Conservation (phyloP, 2,113 vertebrate genomes). For the Hucho hucho region DNA sequence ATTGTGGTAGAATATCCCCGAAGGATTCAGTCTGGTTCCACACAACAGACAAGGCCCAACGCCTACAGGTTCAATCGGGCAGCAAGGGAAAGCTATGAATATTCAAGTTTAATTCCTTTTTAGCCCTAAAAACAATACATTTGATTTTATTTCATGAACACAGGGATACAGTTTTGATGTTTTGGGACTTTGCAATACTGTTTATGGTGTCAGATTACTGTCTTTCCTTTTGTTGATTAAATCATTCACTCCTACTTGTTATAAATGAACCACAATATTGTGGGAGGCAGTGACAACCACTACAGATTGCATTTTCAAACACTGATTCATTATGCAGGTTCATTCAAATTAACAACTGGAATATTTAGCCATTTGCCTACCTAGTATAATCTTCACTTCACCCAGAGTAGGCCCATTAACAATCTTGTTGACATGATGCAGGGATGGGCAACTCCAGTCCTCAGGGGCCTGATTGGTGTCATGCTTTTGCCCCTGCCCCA, state of each 20-base stretch:
- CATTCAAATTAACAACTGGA: no score
- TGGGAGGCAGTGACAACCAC: slow-evolving; percentile 19
- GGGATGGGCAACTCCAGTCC: no score
- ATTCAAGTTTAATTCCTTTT: neutral
- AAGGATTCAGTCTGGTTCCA: slow-evolving; percentile 2
- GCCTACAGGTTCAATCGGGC: neutral
- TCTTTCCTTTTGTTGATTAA: neutral
- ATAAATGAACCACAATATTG: neutral
- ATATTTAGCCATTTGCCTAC: no score
- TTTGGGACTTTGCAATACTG: neutral
- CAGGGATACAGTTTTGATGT: neutral
- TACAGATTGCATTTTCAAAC: slow-evolving; percentile 13
- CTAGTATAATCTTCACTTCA: neutral
- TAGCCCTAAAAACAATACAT: neutral
- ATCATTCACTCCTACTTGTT: slow-evolving; percentile 4
- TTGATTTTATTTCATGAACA: neutral
- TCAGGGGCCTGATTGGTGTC: no score
- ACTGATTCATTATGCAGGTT: no score
- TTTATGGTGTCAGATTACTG: neutral
- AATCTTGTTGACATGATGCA: no score
- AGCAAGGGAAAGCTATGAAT: neutral
- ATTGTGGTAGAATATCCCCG: no score
- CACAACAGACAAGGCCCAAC: slow-evolving; percentile 27
- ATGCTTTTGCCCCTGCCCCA: no score
- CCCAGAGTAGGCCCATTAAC: neutral